Base-by-base conservation (phyloP, 2,113 vertebrate species). In the Petrocephalus microphthalmus region DNA sequence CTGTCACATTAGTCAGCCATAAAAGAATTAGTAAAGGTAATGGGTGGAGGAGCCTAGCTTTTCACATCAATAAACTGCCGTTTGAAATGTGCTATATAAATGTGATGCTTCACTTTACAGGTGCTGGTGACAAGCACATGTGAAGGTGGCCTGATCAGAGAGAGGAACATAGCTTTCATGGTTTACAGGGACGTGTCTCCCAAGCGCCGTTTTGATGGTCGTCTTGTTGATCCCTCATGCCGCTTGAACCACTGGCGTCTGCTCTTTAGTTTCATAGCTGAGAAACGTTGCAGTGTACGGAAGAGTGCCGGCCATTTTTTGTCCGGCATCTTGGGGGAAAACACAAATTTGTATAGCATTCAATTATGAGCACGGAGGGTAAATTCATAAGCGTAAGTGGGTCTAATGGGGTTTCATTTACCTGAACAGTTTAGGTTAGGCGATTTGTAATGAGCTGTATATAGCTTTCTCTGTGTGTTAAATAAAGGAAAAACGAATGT, bases 1-100 rank as follows among this genome's bases (percentile, higher is more conserved):
- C 71, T 78, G 71, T 42, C 71, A 78, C 33, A 78, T 78, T 78
- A 78, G 71, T 78, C 71, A 78, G 71, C 71, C 71, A 19, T 74
- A 74, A 74, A 74, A 37, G 67, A 74, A 74, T 74, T 74, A 74
- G 67, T 37, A 74, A 74, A 74, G 33, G 67, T 74, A 29, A 74
- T 74, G 33, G 67, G 67, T 74, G 71, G 71, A 78, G 33, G 71
- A 78, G 5, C 33, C 71, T 78, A 42, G 71, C 15, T 19, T 78
- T 33, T 42, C 17, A 78, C 71, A 78, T 78, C 29, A 78, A 78
- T 78, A 78, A 78, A 78, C 60, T 67, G 60, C 60, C 60, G 11
- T 78, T 78, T 78, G 13, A 78, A 78, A 78, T 78, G 17, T 20
- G 33, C 71, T 78, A 42, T 42, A 78, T 42, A 78, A 78, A 78